A percentile compares a stretch with the other conserved stretches of the same genome.
Conservation (phyloP, 1,140 invertebrate genomes). For the Vanessa atalanta region DNA sequence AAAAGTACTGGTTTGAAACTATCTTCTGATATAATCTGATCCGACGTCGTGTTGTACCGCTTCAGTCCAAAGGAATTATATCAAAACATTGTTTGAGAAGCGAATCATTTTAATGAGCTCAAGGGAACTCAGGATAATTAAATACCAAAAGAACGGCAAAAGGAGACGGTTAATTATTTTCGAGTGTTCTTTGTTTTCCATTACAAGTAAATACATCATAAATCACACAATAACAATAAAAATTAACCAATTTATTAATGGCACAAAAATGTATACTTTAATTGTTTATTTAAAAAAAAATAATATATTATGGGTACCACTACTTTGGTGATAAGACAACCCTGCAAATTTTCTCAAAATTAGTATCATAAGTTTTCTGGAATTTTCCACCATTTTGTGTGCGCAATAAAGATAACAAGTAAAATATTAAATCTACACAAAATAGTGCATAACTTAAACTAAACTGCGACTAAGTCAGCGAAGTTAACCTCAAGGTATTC, state of each 20-base stretch:
- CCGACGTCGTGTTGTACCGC: slow-evolving; percentile 26
- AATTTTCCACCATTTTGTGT: no score
- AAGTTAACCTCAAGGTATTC: no score
- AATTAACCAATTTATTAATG: background rate
- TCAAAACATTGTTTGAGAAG: slow-evolving; percentile 42
- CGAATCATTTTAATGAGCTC: slow-evolving; percentile 46
- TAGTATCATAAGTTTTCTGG: no score
- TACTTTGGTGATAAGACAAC: no score
- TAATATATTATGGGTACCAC: no score
- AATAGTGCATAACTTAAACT: no score
- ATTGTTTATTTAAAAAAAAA: no score
- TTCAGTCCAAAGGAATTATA: slow-evolving; percentile 37
- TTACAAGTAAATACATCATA: background rate
- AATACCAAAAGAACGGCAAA: slow-evolving; percentile 27
- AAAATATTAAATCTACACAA: no score
- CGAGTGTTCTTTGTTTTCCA: background rate
- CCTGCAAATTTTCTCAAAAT: no score
- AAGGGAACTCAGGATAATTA: slow-evolving; percentile 35
- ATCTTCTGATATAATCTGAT: slow-evolving; percentile 31
- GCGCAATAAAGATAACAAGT: no score
- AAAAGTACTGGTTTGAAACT: slow-evolving; percentile 1
- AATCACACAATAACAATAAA: background rate
- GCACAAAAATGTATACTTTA: no score
- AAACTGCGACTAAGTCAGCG: no score
- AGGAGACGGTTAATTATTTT: slow-evolving; percentile 26